Evolutionary conservation across 1,140 invertebrate genomes (phyloP), one percentile per base, ranked within the genome.

Genomic region (Bombus balteatus): DNA sequence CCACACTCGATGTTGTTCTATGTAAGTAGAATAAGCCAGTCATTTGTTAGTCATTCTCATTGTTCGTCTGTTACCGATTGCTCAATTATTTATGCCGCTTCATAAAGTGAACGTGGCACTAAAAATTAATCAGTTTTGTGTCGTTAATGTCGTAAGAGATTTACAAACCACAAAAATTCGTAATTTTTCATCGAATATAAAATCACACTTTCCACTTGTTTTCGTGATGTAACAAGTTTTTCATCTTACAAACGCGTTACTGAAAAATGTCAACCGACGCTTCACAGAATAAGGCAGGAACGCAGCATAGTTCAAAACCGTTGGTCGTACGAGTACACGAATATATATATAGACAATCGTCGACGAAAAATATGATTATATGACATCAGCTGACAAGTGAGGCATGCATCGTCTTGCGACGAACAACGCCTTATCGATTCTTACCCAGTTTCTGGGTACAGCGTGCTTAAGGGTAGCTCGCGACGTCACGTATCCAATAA

Each of bases 401-500:
- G 25, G 34, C 0, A 66, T 76, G 65, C 72, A 72, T 68, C 66
- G 32, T 41, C 22, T 53, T 59, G 34, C 43, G 6, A 28, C 59
- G 32, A 8, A 0, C 13, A 32, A 22, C 28, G 68, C 41, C 80
- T 86, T 89, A 89, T 83, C 87, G 78, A 81, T 86, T 74, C 87
- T 34, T 76, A n/a, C 37, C 71, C 62, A 53, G 53, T 80, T 89
- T 86, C 78, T 34, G 53, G 59, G 41, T 68, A 72, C 75, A 68
- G 68, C 83, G 76, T 79, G 79, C 47, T 77, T 87, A 62, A 89
- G 57, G 66, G 73, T 87, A 88, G 85, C 81, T 82, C 59, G 79
- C 75, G 77, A 84, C 71, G 84, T 91, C 90, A 89, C 87, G 89
- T 89, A 87, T 83, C 89, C 88, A 86, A 91, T 91, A 91, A 91